A percentile compares a stretch with the other conserved stretches of the same genome.
phyloP scores from a whole-genome alignment of 1,140 invertebrate genomes.

The Anagrus nilaparvatae region DNA sequence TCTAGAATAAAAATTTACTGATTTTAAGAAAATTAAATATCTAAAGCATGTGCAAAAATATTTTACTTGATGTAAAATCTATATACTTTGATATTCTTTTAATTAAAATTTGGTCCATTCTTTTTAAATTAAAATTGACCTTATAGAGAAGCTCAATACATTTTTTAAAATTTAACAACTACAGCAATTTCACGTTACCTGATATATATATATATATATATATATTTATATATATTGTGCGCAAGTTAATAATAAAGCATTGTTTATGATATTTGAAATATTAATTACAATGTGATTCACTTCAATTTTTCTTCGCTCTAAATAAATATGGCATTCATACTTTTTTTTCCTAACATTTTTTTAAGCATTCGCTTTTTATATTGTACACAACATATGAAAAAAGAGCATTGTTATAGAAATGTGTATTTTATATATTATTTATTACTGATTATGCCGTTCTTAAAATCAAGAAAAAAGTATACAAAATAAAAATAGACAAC shows the following conservation, averaged over 20 bases:
- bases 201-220: background rate
- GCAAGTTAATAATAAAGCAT: constrained; percentile 2
- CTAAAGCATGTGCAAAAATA: too few species aligned
- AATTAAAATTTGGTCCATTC: constrained; percentile 10
- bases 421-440: constrained; percentile 3
- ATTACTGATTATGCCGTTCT: background rate
- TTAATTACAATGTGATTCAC: background rate
- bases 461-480: too few species aligned
- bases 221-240: too few species aligned
- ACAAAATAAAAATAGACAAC: too few species aligned
- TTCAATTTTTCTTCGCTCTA: constrained; percentile 5
- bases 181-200: background rate
- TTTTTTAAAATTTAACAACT: background rate
- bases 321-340: constrained; percentile 12
- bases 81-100: constrained; percentile 4
- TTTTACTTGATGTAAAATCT: constrained; percentile 1
- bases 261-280: background rate
- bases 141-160: background rate
- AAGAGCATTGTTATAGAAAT: constrained; percentile 6
- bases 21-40: too few species aligned
- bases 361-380: background rate
- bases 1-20: constrained; percentile 8
- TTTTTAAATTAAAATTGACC: constrained; percentile 5
- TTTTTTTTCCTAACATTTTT: background rate
- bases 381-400: constrained; percentile 7